Percentiles rank a stretch among this genome's conserved stretches.
Conservation (phyloP, 2,797 vertebrate species). For the Microcaecilia unicolor region DNA sequence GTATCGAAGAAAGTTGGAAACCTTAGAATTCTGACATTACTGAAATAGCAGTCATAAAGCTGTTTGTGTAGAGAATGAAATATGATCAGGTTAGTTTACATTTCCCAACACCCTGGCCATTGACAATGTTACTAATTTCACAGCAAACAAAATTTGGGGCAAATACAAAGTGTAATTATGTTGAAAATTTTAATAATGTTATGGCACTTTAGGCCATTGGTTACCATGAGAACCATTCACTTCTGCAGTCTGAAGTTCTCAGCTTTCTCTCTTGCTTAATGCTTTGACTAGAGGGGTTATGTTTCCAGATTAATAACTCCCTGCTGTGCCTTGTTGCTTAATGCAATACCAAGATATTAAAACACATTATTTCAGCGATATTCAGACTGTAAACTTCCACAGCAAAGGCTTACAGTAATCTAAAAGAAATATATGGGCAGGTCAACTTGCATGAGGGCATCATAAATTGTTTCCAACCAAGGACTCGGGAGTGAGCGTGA, state of each 20-base stretch:
- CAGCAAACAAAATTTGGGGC: neutral
- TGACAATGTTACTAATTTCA: neutral
- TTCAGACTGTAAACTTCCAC: neutral
- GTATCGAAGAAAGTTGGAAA: neutral
- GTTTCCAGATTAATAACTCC: rapidly evolving
- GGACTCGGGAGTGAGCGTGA: neutral
- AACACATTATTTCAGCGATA: neutral
- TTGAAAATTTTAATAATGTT: neutral
- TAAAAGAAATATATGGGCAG: too few relatives aligned
- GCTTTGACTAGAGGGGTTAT: neutral
- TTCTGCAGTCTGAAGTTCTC: rapidly evolving
- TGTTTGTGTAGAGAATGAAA: neutral
- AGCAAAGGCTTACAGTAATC: too few relatives aligned
- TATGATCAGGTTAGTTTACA: constrained; percentile 2
- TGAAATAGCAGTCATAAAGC: constrained; percentile 7
- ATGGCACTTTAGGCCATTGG: neutral
- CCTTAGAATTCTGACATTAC: constrained; percentile 2
- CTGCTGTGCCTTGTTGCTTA: neutral
- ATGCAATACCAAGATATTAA: neutral
- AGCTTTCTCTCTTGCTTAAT: neutral
- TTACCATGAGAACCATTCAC: neutral
- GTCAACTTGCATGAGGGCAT: too few relatives aligned
- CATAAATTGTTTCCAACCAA: neutral
- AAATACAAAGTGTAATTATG: neutral
- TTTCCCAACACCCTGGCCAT: constrained; percentile 1